Evolutionary conservation across 1,140 invertebrate genomes (phyloP).

Genomic region (Plodia interpunctella): DNA sequence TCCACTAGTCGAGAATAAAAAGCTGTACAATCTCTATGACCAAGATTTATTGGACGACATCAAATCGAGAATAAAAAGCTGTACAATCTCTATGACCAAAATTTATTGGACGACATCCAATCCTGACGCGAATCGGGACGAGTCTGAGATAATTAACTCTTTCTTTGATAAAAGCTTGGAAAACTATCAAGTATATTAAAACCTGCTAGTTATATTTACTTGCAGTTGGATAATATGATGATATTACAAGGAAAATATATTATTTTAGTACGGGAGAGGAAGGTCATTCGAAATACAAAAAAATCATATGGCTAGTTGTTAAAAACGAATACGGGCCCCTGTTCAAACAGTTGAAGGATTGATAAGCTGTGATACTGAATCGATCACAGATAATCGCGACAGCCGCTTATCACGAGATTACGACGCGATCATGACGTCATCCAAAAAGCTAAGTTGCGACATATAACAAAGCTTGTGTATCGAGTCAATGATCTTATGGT

Average conservation of each 20-base stretch:
- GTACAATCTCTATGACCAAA: not conserved
- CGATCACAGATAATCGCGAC: constrained; percentile 3
- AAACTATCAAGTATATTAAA: not conserved
- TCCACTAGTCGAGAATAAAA: too few relatives aligned
- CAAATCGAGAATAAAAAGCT: not conserved
- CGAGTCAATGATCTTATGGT: not conserved
- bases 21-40: not conserved
- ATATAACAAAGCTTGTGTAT: not conserved
- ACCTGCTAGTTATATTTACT: not conserved
- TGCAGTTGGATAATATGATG: not conserved
- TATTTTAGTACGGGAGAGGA: too few relatives aligned
- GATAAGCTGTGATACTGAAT: not conserved
- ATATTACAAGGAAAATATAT: too few relatives aligned
- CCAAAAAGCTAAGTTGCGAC: not conserved
- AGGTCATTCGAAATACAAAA: too few relatives aligned
- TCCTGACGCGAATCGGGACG: not conserved
- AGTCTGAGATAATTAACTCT: not conserved
- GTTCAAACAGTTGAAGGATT: not conserved
- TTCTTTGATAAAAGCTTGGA: not conserved
- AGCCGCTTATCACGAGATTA: not conserved
- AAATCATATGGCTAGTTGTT: not conserved
- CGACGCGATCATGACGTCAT: not conserved
- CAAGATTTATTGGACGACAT: not conserved
- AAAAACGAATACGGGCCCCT: too few relatives aligned
- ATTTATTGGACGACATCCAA: not conserved